These are phyloP conservation scores for Gadopsis marmoratus DNA, from an alignment of 2,797 vertebrate species.

Conservation along the genomic window DNA sequence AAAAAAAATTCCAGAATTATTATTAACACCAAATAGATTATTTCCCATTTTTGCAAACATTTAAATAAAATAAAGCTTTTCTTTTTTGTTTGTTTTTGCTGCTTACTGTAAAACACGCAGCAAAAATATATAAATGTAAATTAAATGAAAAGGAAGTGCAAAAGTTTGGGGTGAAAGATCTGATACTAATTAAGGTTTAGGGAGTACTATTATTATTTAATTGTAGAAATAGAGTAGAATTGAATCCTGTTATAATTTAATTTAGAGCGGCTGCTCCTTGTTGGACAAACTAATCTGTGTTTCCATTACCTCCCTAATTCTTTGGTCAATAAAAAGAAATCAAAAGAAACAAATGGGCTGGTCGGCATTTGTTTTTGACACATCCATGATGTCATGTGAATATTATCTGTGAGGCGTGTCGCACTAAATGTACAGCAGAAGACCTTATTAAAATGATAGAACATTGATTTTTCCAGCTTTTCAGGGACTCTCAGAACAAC, in stretches of 20 bases:
- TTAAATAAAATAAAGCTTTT: too few relatives aligned
- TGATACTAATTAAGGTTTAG: neutral
- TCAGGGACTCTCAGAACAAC: neutral
- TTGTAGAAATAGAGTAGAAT: neutral
- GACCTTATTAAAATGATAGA: too few relatives aligned
- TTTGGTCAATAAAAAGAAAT: neutral
- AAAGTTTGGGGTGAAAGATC: neutral
- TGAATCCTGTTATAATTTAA: neutral
- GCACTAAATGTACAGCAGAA: neutral
- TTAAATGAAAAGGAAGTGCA: neutral
- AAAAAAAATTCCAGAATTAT: too few relatives aligned
- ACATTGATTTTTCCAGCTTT: neutral
- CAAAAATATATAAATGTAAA: neutral
- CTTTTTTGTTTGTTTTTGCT: too few relatives aligned
- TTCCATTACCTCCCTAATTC: neutral
- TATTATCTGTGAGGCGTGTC: neutral
- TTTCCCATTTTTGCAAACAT: neutral
- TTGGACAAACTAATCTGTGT: neutral
- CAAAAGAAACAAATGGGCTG: neutral
- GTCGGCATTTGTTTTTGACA: neutral
- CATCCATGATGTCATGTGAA: neutral
- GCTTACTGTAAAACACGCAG: too few relatives aligned
- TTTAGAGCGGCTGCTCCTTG: neutral
- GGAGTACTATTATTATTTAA: neutral
- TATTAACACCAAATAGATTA: neutral